Evolutionary conservation across 2,113 vertebrate species (phyloP), one percentile per base, ranked within the genome.

Genomic region (Scomber scombrus): DNA sequence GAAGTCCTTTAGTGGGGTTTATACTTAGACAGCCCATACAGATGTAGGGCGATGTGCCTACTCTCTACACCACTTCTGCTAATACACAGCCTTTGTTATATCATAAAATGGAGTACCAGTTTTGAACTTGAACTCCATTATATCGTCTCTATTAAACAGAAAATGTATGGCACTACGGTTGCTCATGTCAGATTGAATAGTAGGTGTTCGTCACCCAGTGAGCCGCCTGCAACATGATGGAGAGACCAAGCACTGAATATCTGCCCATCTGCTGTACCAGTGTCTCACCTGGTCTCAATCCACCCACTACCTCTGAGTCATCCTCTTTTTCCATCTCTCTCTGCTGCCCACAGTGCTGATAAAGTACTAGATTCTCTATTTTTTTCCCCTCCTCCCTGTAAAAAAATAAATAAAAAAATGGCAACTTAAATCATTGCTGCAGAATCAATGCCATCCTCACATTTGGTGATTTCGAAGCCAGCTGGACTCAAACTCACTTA

Each of bases 251-350:
- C 65, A 0, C 69, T 81, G 82, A 81, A 79, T 86, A 84, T 76
- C 80, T 85, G 87, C 58, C 90, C 88, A 90, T 90, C 89, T 93
- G 89, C 79, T 78, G 73, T 58, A 66, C 78, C 87, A 81, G 70
- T 71, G 82, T 86, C 85, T 92, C 90, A 91, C 90, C 91, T 93
- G 91, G 85, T 90, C 85, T 87, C 81, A 84, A 52, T 90, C 85
- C 90, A 71, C 92, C 90, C 92, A 91, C 90, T 76, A 23, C 71
- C 71, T 89, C 88, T 90, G 91, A 91, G 79, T 91, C 91, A 91
- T 88, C 85, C 85, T 75, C 71, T 63, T 78, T 86, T 80, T 82
- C 80, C 78, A 80, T 75, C 83, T 51, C 85, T 81, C 85, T 85
- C 64, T 50, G 46, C 88, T 87, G 89, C 91, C 90, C 90, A 93